Evolutionary conservation across 2,113 vertebrate species (phyloP), one percentile per base, ranked within the genome.

Genomic region (Microcebus ravelobensis): DNA sequence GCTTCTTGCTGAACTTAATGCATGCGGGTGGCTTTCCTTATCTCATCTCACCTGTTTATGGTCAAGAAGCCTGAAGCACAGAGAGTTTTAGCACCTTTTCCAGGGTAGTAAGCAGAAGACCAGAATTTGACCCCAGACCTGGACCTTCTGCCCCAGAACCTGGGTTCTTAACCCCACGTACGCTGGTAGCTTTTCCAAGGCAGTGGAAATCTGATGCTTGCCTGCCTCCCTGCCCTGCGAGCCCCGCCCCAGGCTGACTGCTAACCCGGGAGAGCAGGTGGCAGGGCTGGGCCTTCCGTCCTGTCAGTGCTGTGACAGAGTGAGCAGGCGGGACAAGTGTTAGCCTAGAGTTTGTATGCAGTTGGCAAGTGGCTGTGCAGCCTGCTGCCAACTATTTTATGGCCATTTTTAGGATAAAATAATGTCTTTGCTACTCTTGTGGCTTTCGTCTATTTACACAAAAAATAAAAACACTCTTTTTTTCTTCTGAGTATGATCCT

Each of bases 401-500:
- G 55, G 73, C 74, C 50, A 50, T 92, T 90, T 95, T 70, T 77
- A 90, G 31, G 42, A 82, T 73, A 70, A 90, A 93, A 61, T 48
- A 23, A 31, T 80, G 42, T 65, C 13, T 14, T 59, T 57, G 70
- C 57, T 76, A 20, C 9, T 34, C 18, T 20, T 20, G 29, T 0
- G 12, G 61, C 55, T 80, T 90, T 73, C 21, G 36, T 79, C 50
- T 90, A 80, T 74, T 79, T 88, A 73, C 67, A 70, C 73, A 71
- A 92, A 89, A 88, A 57, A 14, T 39, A 71, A 57, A 68, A n/a
- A 34, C 36, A 12, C 34, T 1, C 45, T 61, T 36, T 55, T 34
- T 71, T 27, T 34, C n/a, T 71, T 83, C 45, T 6, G 42, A 61
- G n/a, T 63, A 10, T 48, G 29, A 36, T 27, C 79, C 68, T 76